These are phyloP conservation scores for Anhinga anhinga DNA, from an alignment of 2,113 vertebrate genomes.

Conservation along the genomic window DNA sequence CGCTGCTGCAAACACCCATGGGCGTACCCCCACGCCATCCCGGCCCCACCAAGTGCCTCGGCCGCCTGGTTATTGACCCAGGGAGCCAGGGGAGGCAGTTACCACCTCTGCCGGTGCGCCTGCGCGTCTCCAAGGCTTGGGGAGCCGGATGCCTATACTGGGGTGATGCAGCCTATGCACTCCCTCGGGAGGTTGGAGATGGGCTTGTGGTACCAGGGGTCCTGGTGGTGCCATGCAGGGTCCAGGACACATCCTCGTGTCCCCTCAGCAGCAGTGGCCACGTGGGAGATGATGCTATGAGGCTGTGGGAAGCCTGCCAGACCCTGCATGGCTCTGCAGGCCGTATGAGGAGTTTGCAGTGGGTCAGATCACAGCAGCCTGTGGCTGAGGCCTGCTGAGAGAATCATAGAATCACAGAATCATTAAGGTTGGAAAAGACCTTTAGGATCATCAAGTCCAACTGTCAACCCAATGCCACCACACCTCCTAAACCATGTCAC, in stretches of 20 bases:
- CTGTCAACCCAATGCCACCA: no score
- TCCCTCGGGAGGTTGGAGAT: accelerated
- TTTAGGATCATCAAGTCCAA: no score
- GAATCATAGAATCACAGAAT: no score
- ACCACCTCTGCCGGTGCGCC: accelerated
- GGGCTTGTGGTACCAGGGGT: neutral
- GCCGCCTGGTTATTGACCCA: slow-evolving; percentile 1
- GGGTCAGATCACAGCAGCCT: neutral
- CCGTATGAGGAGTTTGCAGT: accelerated
- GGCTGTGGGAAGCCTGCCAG: neutral
- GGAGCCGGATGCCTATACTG: neutral
- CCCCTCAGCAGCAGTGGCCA: accelerated
- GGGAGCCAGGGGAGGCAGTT: neutral
- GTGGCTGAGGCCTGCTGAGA: neutral
- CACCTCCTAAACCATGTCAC: no score
- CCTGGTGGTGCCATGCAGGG: neutral
- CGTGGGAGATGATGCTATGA: neutral
- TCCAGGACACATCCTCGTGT: accelerated
- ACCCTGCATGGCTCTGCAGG: accelerated
- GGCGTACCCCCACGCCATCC: neutral
- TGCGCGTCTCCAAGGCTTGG: accelerated
- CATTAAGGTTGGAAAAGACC: no score
- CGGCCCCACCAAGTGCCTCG: neutral
- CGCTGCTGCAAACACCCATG: neutral
- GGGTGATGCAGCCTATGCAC: accelerated